These are phyloP conservation scores for Eulemur coronatus DNA, from an alignment of 2,797 vertebrate genomes.

Conservation along the genomic window DNA sequence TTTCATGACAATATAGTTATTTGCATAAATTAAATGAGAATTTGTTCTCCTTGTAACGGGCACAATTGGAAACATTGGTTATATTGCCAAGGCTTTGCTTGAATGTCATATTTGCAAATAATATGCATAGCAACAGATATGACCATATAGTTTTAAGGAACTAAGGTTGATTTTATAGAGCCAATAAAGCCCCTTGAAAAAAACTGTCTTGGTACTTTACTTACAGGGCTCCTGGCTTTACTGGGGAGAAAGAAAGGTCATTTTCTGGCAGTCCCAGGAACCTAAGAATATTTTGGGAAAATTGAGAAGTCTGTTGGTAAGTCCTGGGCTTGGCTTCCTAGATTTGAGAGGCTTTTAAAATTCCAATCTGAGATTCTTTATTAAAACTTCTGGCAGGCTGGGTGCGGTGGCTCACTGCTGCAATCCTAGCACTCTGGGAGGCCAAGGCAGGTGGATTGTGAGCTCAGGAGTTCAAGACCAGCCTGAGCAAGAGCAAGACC, in stretches of 20 bases:
- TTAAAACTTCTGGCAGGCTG: background rate
- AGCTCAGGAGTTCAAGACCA: too few species aligned
- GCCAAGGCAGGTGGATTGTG: too few species aligned
- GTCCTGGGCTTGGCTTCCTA: background rate
- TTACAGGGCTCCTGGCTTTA: background rate
- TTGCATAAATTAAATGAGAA: background rate
- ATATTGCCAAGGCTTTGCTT: background rate
- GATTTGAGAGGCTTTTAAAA: background rate
- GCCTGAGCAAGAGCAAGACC: too few species aligned
- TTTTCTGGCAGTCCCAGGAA: background rate
- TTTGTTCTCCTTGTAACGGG: background rate
- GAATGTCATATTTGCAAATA: background rate
- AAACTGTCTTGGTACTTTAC: too few species aligned
- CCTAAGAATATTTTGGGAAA: background rate
- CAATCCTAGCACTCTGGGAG: too few species aligned
- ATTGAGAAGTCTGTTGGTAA: background rate
- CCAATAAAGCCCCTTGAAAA: background rate
- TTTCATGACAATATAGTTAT: background rate
- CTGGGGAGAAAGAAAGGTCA: background rate
- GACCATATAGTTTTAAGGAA: background rate
- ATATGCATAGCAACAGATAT: background rate
- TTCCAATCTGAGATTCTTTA: background rate
- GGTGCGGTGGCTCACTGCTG: too few species aligned
- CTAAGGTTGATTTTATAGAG: background rate
- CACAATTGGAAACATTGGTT: background rate